Conservation (phyloP, 2,888 invertebrate species). For the Troglohyphantes excavatus region DNA sequence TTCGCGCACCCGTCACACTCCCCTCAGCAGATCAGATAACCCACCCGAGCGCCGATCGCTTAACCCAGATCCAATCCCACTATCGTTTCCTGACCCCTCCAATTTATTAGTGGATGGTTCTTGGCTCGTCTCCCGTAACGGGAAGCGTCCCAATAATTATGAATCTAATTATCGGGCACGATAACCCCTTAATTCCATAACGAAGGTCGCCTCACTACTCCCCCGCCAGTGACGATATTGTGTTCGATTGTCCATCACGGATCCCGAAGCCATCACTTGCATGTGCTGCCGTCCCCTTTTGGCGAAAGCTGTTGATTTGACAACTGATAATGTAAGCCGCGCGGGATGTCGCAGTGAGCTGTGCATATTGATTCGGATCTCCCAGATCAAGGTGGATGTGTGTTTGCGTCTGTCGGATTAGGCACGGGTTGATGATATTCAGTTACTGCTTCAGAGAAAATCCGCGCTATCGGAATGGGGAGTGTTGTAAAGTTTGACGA, state of each 20-base stretch:
- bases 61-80: conserved; percentile 30
- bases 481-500: too few species aligned
- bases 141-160: conserved; percentile 61
- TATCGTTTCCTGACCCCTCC: conserved; percentile 53
- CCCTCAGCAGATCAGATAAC: too few species aligned
- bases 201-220: conserved; percentile 21
- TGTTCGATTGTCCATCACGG: conserved; percentile 62
- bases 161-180: conserved; percentile 62
- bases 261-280: conserved; percentile 48
- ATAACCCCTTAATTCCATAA: conserved; percentile 53
- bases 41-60: neutral
- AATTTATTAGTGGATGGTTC: conserved; percentile 40
- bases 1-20: too few species aligned
- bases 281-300: conserved; percentile 32
- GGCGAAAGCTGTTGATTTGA: neutral
- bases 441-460: too few species aligned
- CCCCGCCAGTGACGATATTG: conserved; percentile 55
- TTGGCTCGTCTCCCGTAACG: conserved; percentile 25
- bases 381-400: neutral
- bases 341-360: conserved; percentile 16
- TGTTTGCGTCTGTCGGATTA: neutral
- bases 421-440: neutral
- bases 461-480: too few species aligned
- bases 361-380: conserved; percentile 14
- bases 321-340: conserved; percentile 35